Percentiles rank a stretch among this genome's conserved stretches.
These are phyloP conservation scores for Butorides virescens DNA, from an alignment of 2,113 vertebrate genomes.

Conservation along the genomic window DNA sequence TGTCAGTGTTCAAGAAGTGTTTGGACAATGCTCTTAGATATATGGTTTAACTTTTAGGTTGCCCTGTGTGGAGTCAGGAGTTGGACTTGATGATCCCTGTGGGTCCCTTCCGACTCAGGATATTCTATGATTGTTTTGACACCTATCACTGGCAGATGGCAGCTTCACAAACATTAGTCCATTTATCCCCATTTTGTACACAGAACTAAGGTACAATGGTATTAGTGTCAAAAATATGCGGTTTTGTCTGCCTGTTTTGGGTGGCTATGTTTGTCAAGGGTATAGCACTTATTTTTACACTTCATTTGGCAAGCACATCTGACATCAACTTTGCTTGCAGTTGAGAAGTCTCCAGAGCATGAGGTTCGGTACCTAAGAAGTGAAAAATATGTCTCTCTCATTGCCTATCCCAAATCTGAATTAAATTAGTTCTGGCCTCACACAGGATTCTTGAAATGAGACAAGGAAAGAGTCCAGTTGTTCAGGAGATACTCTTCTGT, in stretches of 20 bases:
- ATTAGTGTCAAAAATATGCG: not conserved
- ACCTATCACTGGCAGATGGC: not conserved
- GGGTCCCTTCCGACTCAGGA: not conserved
- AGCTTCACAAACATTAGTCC: not conserved
- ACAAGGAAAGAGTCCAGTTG: not conserved
- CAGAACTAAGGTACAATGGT: not conserved
- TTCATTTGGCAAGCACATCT: slow-evolving; percentile 1
- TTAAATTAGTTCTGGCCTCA: not conserved
- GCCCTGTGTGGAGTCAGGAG: not conserved
- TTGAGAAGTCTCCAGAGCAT: not conserved
- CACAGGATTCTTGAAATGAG: not conserved
- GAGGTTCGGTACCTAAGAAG: not conserved
- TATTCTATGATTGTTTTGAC: not conserved
- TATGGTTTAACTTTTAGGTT: not conserved
- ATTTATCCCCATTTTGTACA: not conserved
- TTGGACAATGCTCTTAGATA: not conserved
- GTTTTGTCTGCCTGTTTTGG: not conserved
- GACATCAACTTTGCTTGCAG: not conserved
- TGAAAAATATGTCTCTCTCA: not conserved
- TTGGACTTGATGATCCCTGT: not conserved
- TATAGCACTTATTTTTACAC: not conserved
- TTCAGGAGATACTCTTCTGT: not conserved
- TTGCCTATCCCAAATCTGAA: not conserved
- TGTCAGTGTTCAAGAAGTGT: not conserved
- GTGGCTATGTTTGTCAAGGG: not conserved